Evolutionary conservation across 2,888 invertebrate genomes (phyloP).

Genomic region (Scaptomyza caliginosa): DNA sequence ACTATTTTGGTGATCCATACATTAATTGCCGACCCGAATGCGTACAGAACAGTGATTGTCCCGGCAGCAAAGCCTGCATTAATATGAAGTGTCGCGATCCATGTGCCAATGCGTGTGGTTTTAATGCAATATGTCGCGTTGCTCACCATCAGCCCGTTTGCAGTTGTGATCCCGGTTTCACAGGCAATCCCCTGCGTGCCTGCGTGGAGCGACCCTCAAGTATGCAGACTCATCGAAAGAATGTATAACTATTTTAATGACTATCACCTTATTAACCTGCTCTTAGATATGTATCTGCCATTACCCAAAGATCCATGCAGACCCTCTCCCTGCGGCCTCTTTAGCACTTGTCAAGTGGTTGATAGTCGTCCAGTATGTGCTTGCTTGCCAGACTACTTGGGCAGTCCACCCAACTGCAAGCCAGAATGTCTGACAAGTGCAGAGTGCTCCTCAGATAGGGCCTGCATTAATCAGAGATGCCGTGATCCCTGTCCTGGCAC

Average conservation of each 20-base stretch:
- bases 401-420: conserved; percentile 90
- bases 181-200: conserved; percentile 91
- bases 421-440: conserved; percentile 92
- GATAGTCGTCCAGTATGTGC: conserved; percentile 90
- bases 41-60: conserved; percentile 93
- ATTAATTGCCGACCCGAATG: conserved; percentile 94
- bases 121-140: conserved; percentile 92
- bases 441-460: conserved; percentile 89
- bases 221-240: conserved; percentile 53
- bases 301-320: conserved; percentile 84
- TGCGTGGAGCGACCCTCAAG: conserved; percentile 87
- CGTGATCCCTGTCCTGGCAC: conserved; percentile 90
- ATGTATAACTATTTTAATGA: background rate
- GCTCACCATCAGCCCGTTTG: conserved; percentile 93
- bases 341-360: conserved; percentile 85
- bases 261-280: background rate
- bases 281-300: conserved; percentile 79
- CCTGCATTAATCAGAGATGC: conserved; percentile 91
- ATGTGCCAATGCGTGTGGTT: conserved; percentile 92
- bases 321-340: conserved; percentile 85
- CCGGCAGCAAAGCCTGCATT: conserved; percentile 90
- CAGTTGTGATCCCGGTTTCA: conserved; percentile 89
- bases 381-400: conserved; percentile 88
- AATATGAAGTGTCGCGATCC: conserved; percentile 94
- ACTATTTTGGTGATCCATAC: conserved; percentile 94